Conservation (phyloP, 2,888 invertebrate species). For the Beris morrisii region DNA sequence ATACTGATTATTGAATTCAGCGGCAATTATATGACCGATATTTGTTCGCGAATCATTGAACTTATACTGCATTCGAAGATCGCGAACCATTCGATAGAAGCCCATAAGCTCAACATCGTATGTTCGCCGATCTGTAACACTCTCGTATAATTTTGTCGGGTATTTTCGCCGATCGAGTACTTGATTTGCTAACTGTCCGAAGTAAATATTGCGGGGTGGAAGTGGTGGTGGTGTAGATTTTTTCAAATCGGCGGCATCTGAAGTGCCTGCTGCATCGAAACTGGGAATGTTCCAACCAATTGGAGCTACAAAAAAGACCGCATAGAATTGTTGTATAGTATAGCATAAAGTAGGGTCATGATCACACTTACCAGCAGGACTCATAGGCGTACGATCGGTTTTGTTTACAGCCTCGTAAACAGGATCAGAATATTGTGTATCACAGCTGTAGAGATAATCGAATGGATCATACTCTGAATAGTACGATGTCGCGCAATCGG, state of each 20-base stretch:
- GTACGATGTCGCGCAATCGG: constrained; percentile 65
- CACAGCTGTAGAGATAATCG: constrained; percentile 71
- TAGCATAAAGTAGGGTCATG: neutral
- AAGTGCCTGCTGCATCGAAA: constrained; percentile 18
- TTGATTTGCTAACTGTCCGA: constrained; percentile 22
- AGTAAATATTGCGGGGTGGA: constrained; percentile 61
- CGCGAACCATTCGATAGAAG: constrained; percentile 80
- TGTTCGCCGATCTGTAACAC: constrained; percentile 68
- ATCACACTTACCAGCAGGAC: constrained; percentile 52
- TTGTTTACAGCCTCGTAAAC: constrained; percentile 70
- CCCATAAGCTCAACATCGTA: constrained; percentile 78
- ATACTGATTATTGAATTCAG: constrained; percentile 80
- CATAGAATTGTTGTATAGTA: neutral
- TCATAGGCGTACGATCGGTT: constrained; percentile 59
- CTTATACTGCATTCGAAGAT: constrained; percentile 74
- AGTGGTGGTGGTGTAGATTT: constrained; percentile 60
- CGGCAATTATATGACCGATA: constrained; percentile 85
- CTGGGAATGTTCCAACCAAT: constrained; percentile 51
- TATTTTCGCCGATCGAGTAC: constrained; percentile 51
- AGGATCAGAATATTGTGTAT: constrained; percentile 69
- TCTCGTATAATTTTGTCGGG: constrained; percentile 68
- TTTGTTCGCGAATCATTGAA: constrained; percentile 78
- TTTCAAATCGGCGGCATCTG: constrained; percentile 40
- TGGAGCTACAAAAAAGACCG: constrained; percentile 41
- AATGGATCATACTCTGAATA: constrained; percentile 80